Evolutionary conservation across 2,797 vertebrate species (phyloP).

Genomic region (Cichlasoma orientale): DNA sequence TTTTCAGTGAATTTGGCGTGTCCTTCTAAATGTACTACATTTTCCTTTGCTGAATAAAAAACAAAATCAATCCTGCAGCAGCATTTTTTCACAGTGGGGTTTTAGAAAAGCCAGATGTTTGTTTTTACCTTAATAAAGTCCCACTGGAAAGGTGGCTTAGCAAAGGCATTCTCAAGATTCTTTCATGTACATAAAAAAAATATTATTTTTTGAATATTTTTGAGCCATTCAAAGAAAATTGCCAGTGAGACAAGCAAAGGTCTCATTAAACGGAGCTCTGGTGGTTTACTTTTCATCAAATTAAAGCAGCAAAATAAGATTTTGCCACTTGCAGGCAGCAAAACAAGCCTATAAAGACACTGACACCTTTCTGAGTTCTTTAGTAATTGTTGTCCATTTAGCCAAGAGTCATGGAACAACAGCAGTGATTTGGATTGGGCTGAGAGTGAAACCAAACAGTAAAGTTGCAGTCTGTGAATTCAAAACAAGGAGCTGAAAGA

Average conservation of each 20-base stretch:
- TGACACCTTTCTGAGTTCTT: not conserved
- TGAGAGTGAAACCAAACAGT: not conserved
- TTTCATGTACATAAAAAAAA: not conserved
- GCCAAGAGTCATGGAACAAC: not conserved
- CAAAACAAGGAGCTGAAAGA: not conserved
- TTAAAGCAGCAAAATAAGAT: not conserved
- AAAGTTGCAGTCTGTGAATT: not conserved
- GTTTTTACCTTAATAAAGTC: constrained; percentile 33
- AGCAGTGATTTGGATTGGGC: not conserved
- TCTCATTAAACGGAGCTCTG: not conserved
- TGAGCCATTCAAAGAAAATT: not conserved
- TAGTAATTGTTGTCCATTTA: not conserved
- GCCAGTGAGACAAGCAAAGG: not conserved
- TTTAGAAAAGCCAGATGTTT: constrained; percentile 21
- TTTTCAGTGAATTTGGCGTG: not conserved
- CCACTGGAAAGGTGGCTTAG: not conserved
- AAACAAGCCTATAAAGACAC: not conserved
- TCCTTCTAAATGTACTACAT: constrained; percentile 19
- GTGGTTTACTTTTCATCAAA: not conserved
- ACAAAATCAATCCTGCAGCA: not conserved
- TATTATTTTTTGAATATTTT: not conserved
- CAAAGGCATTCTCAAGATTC: not conserved
- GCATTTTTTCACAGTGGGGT: constrained; percentile 17
- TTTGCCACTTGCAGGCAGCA: not conserved
- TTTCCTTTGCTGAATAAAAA: constrained; percentile 34